Conservation (phyloP, 2,888 invertebrate species). For the Ischnus inquisitorius region DNA sequence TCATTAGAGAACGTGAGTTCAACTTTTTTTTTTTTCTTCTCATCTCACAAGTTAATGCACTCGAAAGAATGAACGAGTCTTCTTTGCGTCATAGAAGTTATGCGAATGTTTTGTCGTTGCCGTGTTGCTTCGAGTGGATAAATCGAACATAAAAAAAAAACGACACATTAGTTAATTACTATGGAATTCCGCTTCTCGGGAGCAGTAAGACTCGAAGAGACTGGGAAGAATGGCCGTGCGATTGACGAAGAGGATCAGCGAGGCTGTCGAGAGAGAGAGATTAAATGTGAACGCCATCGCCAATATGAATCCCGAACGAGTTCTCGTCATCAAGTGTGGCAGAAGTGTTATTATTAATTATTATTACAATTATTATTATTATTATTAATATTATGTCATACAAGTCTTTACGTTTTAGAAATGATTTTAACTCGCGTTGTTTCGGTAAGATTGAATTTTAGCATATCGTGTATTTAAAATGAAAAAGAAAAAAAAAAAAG, state of each 20-base stretch:
- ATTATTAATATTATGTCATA: constrained; percentile 50
- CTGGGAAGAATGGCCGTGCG: constrained; percentile 60
- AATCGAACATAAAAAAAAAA: background rate
- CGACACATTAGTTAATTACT: constrained; percentile 51
- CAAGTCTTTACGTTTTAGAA: constrained; percentile 64
- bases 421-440: constrained; percentile 67
- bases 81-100: constrained; percentile 26
- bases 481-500: constrained; percentile 12
- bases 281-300: constrained; percentile 41
- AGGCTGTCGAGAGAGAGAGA: constrained; percentile 28
- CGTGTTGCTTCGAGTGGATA: constrained; percentile 63
- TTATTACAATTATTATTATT: constrained; percentile 57
- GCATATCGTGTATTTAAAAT: constrained; percentile 55
- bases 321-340: constrained; percentile 57
- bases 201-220: constrained; percentile 71
- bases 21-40: constrained; percentile 14
- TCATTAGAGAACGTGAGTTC: constrained; percentile 18
- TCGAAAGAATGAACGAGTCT: constrained; percentile 31
- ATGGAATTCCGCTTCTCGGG: constrained; percentile 65
- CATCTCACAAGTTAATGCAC: constrained; percentile 33
- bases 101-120: constrained; percentile 49
- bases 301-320: constrained; percentile 55
- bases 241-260: constrained; percentile 47
- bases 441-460: constrained; percentile 63
- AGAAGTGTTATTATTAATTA: constrained; percentile 66